Percentiles rank a stretch among this genome's conserved stretches.
These are phyloP conservation scores for Pavo muticus DNA, from an alignment of 2,113 vertebrate species.

Conservation along the genomic window DNA sequence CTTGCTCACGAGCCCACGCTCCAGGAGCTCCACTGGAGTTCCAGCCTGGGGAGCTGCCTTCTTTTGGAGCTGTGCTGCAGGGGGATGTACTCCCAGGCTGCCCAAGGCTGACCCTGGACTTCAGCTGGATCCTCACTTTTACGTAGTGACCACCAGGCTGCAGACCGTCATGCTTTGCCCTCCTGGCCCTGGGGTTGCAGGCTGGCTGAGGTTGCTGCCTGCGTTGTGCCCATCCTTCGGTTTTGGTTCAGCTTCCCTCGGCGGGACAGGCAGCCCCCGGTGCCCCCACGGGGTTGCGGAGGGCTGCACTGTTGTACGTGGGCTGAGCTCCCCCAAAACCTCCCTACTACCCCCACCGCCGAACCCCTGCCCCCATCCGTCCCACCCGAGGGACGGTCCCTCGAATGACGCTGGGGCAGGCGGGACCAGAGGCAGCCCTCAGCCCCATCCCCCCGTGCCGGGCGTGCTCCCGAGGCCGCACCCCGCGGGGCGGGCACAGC, in stretches of 20 bases:
- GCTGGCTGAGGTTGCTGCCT: neutral
- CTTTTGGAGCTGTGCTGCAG: neutral
- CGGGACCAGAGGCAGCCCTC: neutral
- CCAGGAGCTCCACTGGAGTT: neutral
- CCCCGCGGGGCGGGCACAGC: neutral
- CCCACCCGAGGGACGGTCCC: neutral
- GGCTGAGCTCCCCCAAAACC: neutral
- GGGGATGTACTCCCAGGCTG: accelerated
- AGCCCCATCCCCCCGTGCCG: too few species aligned
- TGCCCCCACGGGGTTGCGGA: neutral
- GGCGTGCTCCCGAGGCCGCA: neutral
- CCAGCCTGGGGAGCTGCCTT: neutral
- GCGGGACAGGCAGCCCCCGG: neutral
- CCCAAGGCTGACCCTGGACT: neutral
- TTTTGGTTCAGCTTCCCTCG: neutral
- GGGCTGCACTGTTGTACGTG: neutral
- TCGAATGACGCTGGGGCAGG: neutral
- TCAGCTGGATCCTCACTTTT: neutral
- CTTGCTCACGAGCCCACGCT: neutral
- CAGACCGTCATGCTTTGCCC: neutral
- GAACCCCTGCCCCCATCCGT: too few species aligned
- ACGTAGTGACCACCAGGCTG: neutral
- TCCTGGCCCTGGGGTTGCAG: neutral
- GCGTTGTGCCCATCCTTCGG: neutral
- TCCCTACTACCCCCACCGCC: too few species aligned